Base-by-base conservation (phyloP, 2,113 vertebrate species). In the Cathartes aura region DNA sequence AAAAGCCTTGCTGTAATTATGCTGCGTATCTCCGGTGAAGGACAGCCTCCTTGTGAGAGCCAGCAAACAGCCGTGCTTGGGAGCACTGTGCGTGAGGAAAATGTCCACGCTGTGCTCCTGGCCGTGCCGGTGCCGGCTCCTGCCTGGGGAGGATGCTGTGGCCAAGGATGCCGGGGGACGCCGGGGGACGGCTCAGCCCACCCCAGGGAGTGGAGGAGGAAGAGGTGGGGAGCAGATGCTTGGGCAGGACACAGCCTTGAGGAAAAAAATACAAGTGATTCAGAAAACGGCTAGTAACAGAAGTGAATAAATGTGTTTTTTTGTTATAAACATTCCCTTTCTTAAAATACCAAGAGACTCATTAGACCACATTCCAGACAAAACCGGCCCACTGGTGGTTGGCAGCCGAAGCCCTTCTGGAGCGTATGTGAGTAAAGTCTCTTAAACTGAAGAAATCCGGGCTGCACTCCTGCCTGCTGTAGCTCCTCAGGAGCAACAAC, bases 311-410 rank as follows among this genome's bases (percentile, higher is more conserved):
- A 53, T 47, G 72, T 66, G n/a, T 3, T 32, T 47, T 72, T 90
- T 90, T 64, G 27, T 83, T 82, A 47, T 16, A 90, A 96, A 83
- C 60, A 50, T 92, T 94, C 80, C 5, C 70, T 93, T 89, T 62
- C 78, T 93, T 93, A 55, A 89, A 92, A 95, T 95, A 91, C 82
- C 90, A 95, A 81, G 83, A 89, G 80, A 40, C 52, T 95, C 89
- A 79, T 87, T 83, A 97, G 86, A 87, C 18, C 38, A 27, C 16
- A 12, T 74, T 97, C 72, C 90, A 97, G 94, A 84, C 90, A 94
- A 67, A 95, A 89, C 72, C 64, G 7, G 26, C 88, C 88, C 80
- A 23, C 89, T 93, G 90, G 59, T 42, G 32, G 34, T 11, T 95
- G 90, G 80, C 88, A 92, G 86, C 56, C 0, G 1, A 71, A 94